A percentile compares a stretch with the other conserved stretches of the same genome.
Evolutionary conservation across 2,888 invertebrate species (phyloP).

Genomic region (Lagria hirta): DNA sequence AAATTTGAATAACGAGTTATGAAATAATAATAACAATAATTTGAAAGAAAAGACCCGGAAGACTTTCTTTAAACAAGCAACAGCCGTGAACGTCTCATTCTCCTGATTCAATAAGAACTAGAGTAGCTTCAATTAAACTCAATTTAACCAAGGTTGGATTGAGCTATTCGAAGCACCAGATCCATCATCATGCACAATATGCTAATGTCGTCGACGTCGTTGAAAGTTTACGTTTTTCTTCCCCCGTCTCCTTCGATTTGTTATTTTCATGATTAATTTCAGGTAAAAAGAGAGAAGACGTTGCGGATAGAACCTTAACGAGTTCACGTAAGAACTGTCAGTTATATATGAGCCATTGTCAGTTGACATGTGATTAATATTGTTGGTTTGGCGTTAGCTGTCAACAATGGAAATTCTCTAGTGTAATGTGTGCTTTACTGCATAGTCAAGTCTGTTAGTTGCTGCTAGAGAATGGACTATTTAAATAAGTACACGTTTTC

Average conservation of each 20-base stretch:
- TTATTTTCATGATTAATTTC: background rate
- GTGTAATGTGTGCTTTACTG: too few relatives aligned
- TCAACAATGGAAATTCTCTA: too few relatives aligned
- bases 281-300: too few relatives aligned
- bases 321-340: conserved; percentile 10
- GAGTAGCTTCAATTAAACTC: conserved; percentile 23
- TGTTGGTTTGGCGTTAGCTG: too few relatives aligned
- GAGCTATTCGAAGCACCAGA: conserved; percentile 13
- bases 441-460: too few relatives aligned
- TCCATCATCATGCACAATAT: background rate
- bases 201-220: too few relatives aligned
- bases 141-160: conserved; percentile 21
- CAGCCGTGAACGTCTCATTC: conserved; percentile 22
- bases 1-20: conserved; percentile 14
- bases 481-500: too few relatives aligned
- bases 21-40: conserved; percentile 15
- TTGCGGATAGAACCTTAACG: conserved; percentile 11
- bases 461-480: too few relatives aligned
- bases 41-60: conserved; percentile 17
- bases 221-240: too few relatives aligned
- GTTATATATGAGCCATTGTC: conserved; percentile 15
- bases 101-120: conserved; percentile 20
- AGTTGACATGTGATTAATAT: conserved; percentile 17
- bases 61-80: conserved; percentile 16
- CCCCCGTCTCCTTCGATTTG: too few relatives aligned